A percentile compares a stretch with the other conserved stretches of the same genome.
These are phyloP conservation scores for Myotis pilosus DNA, from an alignment of 2,797 vertebrate species.

Conservation along the genomic window DNA sequence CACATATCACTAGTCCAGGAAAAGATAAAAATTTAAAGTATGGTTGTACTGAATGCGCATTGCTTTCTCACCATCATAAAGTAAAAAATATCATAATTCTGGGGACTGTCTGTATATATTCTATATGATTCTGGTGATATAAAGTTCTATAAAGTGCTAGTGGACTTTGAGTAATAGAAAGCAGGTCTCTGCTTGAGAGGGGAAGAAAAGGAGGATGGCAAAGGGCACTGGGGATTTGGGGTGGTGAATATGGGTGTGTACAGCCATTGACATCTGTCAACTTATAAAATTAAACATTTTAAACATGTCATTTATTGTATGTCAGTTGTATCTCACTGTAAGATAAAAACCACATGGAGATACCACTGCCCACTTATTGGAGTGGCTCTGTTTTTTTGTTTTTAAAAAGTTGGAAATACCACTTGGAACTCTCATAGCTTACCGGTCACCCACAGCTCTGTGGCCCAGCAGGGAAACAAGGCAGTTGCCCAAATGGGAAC, in stretches of 20 bases:
- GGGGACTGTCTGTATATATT: no score
- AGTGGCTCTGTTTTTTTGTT: background rate
- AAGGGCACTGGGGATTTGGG: background rate
- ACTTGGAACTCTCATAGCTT: background rate
- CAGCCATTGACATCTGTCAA: background rate
- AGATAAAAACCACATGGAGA: background rate
- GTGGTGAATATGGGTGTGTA: background rate
- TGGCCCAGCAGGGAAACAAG: background rate
- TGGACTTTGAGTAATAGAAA: background rate
- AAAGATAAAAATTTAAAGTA: background rate
- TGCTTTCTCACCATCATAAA: background rate
- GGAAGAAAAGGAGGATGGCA: background rate
- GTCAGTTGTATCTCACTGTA: background rate
- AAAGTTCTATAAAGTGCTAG: background rate
- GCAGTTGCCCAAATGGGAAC: background rate
- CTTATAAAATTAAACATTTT: background rate
- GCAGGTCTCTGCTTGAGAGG: background rate
- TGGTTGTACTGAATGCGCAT: background rate
- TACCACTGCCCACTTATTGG: background rate
- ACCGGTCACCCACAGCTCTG: background rate
- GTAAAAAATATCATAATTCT: background rate
- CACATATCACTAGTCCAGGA: background rate
- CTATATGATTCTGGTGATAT: background rate
- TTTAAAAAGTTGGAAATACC: background rate
- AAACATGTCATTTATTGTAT: background rate